Conservation (phyloP, 92 coral and sea anemone species). For the Epizoanthus fatuus region DNA sequence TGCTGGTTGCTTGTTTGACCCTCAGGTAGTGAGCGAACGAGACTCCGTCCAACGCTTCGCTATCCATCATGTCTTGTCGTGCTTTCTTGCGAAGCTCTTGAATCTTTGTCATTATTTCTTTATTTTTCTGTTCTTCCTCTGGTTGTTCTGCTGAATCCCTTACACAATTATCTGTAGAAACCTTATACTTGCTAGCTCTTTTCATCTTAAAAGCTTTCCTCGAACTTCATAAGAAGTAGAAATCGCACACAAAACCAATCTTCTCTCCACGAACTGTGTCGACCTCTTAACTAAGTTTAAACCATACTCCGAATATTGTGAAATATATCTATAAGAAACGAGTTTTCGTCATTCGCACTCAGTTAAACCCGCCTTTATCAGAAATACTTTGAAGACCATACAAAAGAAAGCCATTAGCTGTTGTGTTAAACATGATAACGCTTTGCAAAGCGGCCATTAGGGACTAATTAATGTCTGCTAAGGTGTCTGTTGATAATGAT, state of each 20-base stretch:
- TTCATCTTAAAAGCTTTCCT: background rate
- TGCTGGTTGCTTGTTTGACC: slow-evolving; percentile 53
- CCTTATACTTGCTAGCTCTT: slow-evolving; percentile 18
- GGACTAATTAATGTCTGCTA: background rate
- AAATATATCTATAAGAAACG: background rate
- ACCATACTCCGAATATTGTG: background rate
- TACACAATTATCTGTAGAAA: background rate
- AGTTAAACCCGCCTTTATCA: slow-evolving; percentile 22
- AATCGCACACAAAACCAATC: background rate
- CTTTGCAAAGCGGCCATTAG: background rate
- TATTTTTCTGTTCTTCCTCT: slow-evolving; percentile 34
- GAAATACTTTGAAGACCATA: background rate
- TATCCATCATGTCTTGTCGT: slow-evolving; percentile 70
- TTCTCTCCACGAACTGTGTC: background rate
- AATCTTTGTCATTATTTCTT: slow-evolving; percentile 44
- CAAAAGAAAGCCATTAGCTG: slow-evolving; percentile 15
- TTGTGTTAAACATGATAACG: background rate
- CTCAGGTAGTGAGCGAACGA: slow-evolving; percentile 59
- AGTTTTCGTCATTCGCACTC: background rate
- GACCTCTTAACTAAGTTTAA: background rate
- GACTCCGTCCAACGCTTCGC: slow-evolving; percentile 59
- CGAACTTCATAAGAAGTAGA: background rate
- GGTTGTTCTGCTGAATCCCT: background rate
- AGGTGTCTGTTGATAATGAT: slow-evolving; percentile 4
- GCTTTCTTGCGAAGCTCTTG: slow-evolving; percentile 68